Evolutionary conservation across 2,113 vertebrate species (phyloP).

Genomic region (Micronycteris hirsuta): DNA sequence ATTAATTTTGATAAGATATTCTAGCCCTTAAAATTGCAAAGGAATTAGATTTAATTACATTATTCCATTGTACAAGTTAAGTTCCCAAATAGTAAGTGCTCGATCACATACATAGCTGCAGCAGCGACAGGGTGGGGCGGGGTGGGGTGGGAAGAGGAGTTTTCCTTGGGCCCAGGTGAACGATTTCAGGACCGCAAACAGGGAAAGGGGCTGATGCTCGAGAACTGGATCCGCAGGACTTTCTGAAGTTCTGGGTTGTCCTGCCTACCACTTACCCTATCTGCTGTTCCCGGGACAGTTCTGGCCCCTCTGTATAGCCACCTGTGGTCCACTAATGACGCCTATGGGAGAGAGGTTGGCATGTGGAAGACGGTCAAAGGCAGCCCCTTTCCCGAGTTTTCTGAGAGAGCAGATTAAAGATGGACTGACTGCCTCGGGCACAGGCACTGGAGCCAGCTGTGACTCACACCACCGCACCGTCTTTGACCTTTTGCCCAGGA

Average conservation of each 20-base stretch:
- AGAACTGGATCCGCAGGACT: not conserved
- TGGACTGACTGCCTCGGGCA: not conserved
- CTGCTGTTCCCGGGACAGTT: not conserved
- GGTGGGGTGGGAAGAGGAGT: not conserved
- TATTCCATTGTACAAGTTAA: not conserved
- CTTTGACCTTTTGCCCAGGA: constrained; percentile 75
- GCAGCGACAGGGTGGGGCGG: too few species aligned
- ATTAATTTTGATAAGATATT: constrained; percentile 53
- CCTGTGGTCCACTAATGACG: rapidly evolving
- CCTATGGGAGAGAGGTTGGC: not conserved
- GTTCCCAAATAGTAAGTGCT: not conserved
- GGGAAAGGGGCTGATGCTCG: not conserved
- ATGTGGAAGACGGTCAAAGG: not conserved
- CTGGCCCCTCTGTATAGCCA: too few species aligned
- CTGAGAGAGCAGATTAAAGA: not conserved
- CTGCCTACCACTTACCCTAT: too few species aligned
- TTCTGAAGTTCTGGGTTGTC: not conserved
- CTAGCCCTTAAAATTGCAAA: not conserved
- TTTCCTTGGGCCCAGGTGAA: not conserved
- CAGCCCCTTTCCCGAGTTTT: not conserved
- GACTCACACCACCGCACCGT: not conserved
- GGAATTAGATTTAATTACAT: not conserved
- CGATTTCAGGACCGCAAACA: not conserved
- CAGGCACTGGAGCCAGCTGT: not conserved
- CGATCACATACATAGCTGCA: not conserved